Evolutionary conservation across 2,888 invertebrate species (phyloP), one percentile per base, ranked within the genome.

Genomic region (Baronia brevicornis): DNA sequence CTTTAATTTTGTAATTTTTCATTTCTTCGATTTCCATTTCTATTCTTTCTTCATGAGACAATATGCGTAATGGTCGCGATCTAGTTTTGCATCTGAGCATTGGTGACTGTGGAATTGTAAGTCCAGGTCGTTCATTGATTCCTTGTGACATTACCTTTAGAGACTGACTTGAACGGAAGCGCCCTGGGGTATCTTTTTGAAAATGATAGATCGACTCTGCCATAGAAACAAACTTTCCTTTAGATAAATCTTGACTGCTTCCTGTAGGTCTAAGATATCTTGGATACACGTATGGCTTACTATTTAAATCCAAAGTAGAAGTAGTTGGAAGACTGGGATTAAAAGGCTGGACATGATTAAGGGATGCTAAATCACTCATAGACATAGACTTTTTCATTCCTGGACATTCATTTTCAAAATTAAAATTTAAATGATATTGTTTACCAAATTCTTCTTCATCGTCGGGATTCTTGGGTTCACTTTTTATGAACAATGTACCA

Each of bases 1-100:
- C 90, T 63, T 89, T 91, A 13, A 91, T 87, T 62, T 88, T 87
- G 54, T 86, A 87, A 73, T 88, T 89, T 52, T 85, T 87, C 5
- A 89, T 82, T 60, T 91, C 89, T 55, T 90, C 88, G 0, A 88
- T 39, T 56, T 90, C 89, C 46, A 84, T 50, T 39, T 86, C 73
- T 55, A 92, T 91, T 27, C 79, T 72, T 45, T 91, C 88, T 41
- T 88, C 84, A 30, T 84, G 85, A 6, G 88, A 88, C 7, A 88
- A 43, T n/a, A 84, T 66, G 28, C 80, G 75, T 0, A 75, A 56
- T 0, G 87, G 78, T 17, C 92, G 74, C 0, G 70, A 60, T 15
- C 92, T 86, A 0, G 61, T 55, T 43, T 84, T 86, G n/a, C 88
- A 86, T 47, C 68, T 72, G 5, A 87, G 60, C 54, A 73, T 72